These are phyloP conservation scores for Nixonia krombeini DNA, from an alignment of 1,140 invertebrate species.

Conservation along the genomic window DNA sequence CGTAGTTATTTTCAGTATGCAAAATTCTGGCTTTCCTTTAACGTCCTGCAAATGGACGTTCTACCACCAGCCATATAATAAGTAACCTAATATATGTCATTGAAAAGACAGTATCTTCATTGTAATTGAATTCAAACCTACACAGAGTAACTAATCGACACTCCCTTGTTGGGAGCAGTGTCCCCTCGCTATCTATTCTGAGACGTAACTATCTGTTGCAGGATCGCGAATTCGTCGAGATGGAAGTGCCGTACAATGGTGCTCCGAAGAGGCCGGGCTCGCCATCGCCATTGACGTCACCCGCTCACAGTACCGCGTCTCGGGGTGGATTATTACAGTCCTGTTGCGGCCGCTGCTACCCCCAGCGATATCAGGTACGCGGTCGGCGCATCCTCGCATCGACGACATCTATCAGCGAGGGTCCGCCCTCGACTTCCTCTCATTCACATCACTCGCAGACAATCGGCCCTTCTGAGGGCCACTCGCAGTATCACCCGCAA, in stretches of 20 bases:
- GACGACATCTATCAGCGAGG: slow-evolving; percentile 69
- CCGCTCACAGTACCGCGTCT: slow-evolving; percentile 86
- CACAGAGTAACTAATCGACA: too few relatives aligned
- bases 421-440: slow-evolving; percentile 62
- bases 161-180: too few relatives aligned
- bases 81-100: too few relatives aligned
- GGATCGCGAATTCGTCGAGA: slow-evolving; percentile 97
- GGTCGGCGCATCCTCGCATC: slow-evolving; percentile 69
- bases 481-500: slow-evolving; percentile 46
- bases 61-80: too few relatives aligned
- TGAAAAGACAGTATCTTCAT: too few relatives aligned
- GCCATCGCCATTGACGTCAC: slow-evolving; percentile 87
- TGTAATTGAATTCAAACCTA: too few relatives aligned
- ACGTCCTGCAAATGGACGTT: too few relatives aligned
- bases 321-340: slow-evolving; percentile 82
- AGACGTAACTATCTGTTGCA: slow-evolving; percentile 65
- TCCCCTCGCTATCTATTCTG: too few relatives aligned
- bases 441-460: slow-evolving; percentile 64
- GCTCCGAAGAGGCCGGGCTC: slow-evolving; percentile 90
- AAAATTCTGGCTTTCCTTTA: too few relatives aligned
- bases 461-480: slow-evolving; percentile 48
- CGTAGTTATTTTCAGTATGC: too few relatives aligned
- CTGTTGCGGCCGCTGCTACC: slow-evolving; percentile 89
- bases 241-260: slow-evolving; percentile 95
- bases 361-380: slow-evolving; percentile 89